Conservation (phyloP, 2,888 invertebrate genomes). For the Drosophila barbarae region DNA sequence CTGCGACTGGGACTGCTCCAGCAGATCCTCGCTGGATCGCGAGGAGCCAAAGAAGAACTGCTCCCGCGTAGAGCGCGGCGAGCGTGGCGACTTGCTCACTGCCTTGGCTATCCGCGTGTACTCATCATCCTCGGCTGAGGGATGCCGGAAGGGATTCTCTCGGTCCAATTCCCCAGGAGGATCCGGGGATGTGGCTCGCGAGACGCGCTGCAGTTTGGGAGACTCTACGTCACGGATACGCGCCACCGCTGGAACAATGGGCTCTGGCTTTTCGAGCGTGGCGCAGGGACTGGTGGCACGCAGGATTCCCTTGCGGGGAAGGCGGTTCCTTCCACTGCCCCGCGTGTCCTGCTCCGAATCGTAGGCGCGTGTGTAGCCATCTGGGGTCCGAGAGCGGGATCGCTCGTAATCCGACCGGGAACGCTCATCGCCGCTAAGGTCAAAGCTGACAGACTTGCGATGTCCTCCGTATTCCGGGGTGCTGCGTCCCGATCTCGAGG, state of each 20-base stretch:
- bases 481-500: constrained; percentile 75
- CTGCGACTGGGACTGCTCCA: constrained; percentile 61
- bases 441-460: constrained; percentile 80
- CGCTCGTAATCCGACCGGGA: constrained; percentile 78
- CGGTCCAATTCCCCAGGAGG: constrained; percentile 75
- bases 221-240: constrained; percentile 78
- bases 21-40: constrained; percentile 76
- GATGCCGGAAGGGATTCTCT: constrained; percentile 79
- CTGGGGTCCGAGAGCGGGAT: constrained; percentile 60
- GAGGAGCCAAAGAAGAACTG: constrained; percentile 75
- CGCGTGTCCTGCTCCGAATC: constrained; percentile 78
- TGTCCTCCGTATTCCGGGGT: constrained; percentile 76
- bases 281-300: constrained; percentile 78
- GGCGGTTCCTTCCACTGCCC: constrained; percentile 37
- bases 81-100: constrained; percentile 70
- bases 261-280: constrained; percentile 69
- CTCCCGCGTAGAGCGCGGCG: constrained; percentile 58
- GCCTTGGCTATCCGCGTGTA: constrained; percentile 78
- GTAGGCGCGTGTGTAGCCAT: constrained; percentile 65
- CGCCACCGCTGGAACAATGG: constrained; percentile 76
- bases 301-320: constrained; percentile 78
- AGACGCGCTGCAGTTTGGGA: constrained; percentile 71
- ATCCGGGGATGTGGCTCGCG: constrained; percentile 53
- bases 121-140: constrained; percentile 59
- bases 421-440: constrained; percentile 79